Conservation (phyloP, 2,113 vertebrate species). For the Sminthopsis crassicaudata region DNA sequence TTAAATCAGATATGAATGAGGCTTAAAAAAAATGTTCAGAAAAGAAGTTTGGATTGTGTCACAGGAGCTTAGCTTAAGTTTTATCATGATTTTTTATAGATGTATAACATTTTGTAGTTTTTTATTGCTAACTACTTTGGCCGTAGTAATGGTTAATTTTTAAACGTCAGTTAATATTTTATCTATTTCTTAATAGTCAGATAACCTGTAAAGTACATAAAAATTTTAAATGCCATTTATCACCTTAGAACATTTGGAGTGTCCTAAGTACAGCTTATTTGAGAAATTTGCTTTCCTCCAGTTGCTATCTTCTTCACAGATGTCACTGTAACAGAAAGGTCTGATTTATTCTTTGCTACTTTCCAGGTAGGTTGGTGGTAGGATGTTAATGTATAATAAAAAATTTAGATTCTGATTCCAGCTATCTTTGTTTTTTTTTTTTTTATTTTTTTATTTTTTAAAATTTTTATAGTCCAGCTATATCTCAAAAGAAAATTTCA, state of each 20-base stretch:
- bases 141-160: neutral
- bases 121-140: neutral
- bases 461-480: too few species aligned
- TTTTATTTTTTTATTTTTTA: too few species aligned
- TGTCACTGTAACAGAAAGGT: neutral
- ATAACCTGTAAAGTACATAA: neutral
- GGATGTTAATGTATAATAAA: neutral
- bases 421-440: too few species aligned
- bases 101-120: neutral
- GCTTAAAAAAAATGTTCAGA: neutral
- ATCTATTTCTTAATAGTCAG: neutral
- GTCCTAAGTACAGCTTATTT: neutral
- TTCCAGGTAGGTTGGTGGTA: conserved; percentile 22
- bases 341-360: neutral
- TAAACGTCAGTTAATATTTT: neutral
- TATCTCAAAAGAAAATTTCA: neutral
- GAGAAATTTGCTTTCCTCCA: neutral
- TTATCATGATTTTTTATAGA: neutral
- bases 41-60: neutral
- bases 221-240: neutral
- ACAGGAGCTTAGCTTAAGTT: neutral
- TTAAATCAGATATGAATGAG: neutral
- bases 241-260: neutral
- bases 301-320: neutral
- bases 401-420: neutral